Base-by-base conservation (phyloP, 2,888 invertebrate species). In the Nezara viridula region DNA sequence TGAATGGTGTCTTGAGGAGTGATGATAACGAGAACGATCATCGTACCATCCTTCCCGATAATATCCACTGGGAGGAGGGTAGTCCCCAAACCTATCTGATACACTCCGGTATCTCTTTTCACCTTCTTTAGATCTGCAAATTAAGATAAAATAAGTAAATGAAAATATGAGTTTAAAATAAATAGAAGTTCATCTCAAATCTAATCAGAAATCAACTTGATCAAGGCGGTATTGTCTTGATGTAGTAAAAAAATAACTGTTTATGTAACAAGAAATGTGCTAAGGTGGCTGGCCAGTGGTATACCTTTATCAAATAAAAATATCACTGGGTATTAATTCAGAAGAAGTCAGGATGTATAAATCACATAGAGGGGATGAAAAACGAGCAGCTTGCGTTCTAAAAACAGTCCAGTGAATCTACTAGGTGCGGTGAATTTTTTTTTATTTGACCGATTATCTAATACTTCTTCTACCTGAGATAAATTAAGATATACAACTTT, bases 71-170 rank as follows among this genome's bases (percentile, higher is more conserved):
- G 90, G 90, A 24, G 90, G 90, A 52, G 90, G 90, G 50, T 91
- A 91, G 86, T 91, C 91, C 12, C 90, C 91, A 89, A 91, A 91
- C 85, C 91, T 86, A 49, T 91, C 91, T 9, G 91, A 91, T 24
- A 91, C 90, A 73, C 90, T 90, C 9, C 91, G 88, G 81, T 91
- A 91, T 52, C 91, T 89, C 77, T 91, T 91, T 27, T 90, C 90
- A 37, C 88, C 85, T 32, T 89, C 88, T 47, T 89, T 88, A 32
- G 86, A 44, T 66, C 90, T 89, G 52, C 16, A 88, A 88, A 73
- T 44, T 40, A 81, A 37, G 32, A 44, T 27, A 10, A 52, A 52
- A 14, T 86, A 10, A n/a, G 32, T 12, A 32, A 2, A 32, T 66
- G 27, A 66, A 66, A 16, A 32, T 14, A 32, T 3, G 16, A 32